Conservation (phyloP, 2,888 invertebrate genomes). For the Chironomus tentans region DNA sequence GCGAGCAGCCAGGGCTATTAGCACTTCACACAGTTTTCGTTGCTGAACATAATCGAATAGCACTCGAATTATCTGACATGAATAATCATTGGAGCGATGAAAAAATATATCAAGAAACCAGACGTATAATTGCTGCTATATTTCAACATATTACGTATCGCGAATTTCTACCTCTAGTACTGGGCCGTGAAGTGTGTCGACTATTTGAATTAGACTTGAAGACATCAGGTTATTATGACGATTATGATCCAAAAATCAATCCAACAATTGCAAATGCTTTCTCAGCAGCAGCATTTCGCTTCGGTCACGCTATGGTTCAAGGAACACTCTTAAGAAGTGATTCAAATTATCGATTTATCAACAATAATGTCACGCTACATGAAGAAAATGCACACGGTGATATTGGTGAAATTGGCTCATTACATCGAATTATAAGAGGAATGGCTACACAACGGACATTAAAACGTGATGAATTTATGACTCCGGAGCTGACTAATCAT, state of each 20-base stretch:
- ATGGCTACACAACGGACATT: constrained; percentile 68
- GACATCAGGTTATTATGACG: constrained; percentile 58
- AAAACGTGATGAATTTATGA: constrained; percentile 71
- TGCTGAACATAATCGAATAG: constrained; percentile 53
- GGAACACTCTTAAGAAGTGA: constrained; percentile 66
- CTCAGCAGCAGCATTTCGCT: constrained; percentile 73
- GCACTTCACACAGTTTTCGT: constrained; percentile 43
- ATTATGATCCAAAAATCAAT: constrained; percentile 60
- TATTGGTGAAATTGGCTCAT: constrained; percentile 68
- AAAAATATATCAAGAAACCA: constrained; percentile 72
- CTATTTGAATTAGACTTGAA: constrained; percentile 64
- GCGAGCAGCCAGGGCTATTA: constrained; percentile 62
- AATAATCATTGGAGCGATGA: constrained; percentile 88
- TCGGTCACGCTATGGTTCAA: constrained; percentile 80
- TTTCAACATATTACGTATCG: constrained; percentile 76
- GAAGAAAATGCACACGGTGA: constrained; percentile 64
- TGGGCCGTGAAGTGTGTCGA: constrained; percentile 64
- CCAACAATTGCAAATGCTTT: constrained; percentile 70
- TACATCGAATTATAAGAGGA: constrained; percentile 69
- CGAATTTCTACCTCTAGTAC: constrained; percentile 71
- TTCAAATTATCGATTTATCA: constrained; percentile 55
- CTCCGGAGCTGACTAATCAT: constrained; percentile 71
- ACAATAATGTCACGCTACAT: constrained; percentile 69
- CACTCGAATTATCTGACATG: constrained; percentile 56
- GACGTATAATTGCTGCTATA: constrained; percentile 71